Conservation (phyloP, 1,140 invertebrate genomes). For the Xylocopa sonorina region DNA sequence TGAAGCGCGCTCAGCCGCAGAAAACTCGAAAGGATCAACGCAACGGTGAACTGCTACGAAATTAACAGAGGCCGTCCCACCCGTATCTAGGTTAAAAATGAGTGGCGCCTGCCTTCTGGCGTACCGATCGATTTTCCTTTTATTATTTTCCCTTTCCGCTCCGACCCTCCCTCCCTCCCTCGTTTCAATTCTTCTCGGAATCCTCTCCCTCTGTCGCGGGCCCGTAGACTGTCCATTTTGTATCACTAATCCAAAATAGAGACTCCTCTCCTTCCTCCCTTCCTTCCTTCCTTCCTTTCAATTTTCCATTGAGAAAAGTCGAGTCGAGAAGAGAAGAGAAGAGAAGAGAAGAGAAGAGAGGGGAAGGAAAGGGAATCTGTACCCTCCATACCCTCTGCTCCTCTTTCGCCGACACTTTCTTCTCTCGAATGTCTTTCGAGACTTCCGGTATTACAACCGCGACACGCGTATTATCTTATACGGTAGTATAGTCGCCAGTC, state of each 20-base stretch:
- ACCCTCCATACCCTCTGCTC: no score
- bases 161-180: background rate
- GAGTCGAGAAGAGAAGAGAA: background rate
- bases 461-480: background rate
- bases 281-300: slow-evolving; percentile 35
- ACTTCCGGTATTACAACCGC: slow-evolving; percentile 19
- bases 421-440: slow-evolving; percentile 1
- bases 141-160: no score
- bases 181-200: background rate
- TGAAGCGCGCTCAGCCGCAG: background rate
- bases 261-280: no score
- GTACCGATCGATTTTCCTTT: background rate
- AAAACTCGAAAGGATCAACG: background rate
- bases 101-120: background rate
- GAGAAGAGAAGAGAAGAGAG: background rate
- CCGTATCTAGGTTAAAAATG: slow-evolving; percentile 38
- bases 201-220: no score
- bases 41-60: no score
- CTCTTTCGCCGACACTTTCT: slow-evolving; percentile 46
- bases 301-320: slow-evolving; percentile 18
- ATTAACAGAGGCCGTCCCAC: background rate
- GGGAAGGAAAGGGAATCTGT: background rate
- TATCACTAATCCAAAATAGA: no score
- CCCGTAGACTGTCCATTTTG: no score
- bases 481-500: background rate